Percentiles rank a stretch among this genome's conserved stretches.
Evolutionary conservation across 2,113 vertebrate genomes (phyloP).

Genomic region (Mastomys coucha): DNA sequence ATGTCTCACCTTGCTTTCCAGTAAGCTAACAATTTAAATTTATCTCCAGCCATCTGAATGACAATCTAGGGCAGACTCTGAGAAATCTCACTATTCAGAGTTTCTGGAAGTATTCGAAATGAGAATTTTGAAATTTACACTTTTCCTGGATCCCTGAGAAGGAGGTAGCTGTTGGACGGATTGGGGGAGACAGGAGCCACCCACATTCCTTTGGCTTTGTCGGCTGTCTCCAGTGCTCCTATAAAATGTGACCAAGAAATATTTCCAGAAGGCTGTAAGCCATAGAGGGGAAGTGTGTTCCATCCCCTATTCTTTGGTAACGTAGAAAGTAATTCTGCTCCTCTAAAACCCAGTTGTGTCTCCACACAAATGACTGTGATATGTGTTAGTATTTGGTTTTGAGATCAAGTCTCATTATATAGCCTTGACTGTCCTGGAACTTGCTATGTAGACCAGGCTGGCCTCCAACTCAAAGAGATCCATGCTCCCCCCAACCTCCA

Average conservation of each 20-base stretch:
- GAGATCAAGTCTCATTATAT: background rate
- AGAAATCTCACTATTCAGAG: constrained; percentile 39
- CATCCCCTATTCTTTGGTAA: background rate
- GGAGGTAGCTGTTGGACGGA: background rate
- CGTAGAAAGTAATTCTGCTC: background rate
- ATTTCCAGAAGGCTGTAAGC: constrained; percentile 8
- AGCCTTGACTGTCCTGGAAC: background rate
- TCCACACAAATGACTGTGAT: background rate
- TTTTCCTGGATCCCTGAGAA: background rate
- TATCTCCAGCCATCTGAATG: constrained; percentile 19
- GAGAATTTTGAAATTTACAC: constrained; percentile 1
- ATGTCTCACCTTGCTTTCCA: constrained; percentile 19
- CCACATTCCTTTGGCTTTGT: background rate
- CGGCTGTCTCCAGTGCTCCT: background rate
- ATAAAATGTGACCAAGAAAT: background rate
- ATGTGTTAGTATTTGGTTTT: background rate
- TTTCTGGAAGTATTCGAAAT: constrained; percentile 55
- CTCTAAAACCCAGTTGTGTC: background rate
- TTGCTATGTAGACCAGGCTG: background rate
- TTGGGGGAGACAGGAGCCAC: background rate
- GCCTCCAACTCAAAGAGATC: background rate
- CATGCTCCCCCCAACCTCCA: background rate
- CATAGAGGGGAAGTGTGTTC: background rate
- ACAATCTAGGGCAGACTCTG: background rate
- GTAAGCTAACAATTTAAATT: constrained; percentile 43